Base-by-base conservation (phyloP, 1,140 invertebrate genomes). In the Lysiphlebus fabarum region DNA sequence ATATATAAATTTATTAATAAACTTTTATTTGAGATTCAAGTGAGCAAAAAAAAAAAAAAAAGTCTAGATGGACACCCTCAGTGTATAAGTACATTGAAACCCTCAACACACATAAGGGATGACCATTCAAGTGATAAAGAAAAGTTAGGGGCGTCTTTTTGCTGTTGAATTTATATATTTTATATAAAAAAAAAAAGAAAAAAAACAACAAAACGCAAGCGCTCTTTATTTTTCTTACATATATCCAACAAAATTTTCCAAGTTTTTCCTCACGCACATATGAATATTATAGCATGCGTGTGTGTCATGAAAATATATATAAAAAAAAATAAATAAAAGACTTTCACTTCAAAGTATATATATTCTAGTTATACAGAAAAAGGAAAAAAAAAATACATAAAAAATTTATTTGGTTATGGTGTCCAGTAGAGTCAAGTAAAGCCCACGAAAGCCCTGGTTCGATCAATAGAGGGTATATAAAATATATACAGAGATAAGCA, bases 351-450 rank as follows among this genome's bases (percentile, higher is more conserved):
- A 1, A 26, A 26, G 17, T 26, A n/a, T n/a, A n/a, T n/a, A n/a
- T n/a, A n/a, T n/a, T n/a, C n/a, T n/a, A n/a, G n/a, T n/a, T n/a
- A n/a, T n/a, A n/a, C n/a, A n/a, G n/a, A n/a, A n/a, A n/a, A n/a
- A 41, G 42, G 37, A 47, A 55, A 58, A 53, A 58, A 59, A 62
- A 42, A 51, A 63, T 56, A 59, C 55, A 58, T 56, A 51, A 50
- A 58, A 61, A 51, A 58, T 55, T 63, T 63, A 63, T 58, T 59
- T 44, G 62, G 60, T 56, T 58, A 26, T 53, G 68, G 64, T 71
- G 71, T 73, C 71, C 71, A 73, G 71, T 73, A 66, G 67, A 71
- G 70, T 73, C 65, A 59, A 71, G 62, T 69, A 70, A 62, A 72
- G 71, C 71, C 70, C 70, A 73, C 70, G 69, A 67, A 66, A 67